phyloP scores from a whole-genome alignment of 1,140 invertebrate species.

The Ceratoteleas bidentatus region DNA sequence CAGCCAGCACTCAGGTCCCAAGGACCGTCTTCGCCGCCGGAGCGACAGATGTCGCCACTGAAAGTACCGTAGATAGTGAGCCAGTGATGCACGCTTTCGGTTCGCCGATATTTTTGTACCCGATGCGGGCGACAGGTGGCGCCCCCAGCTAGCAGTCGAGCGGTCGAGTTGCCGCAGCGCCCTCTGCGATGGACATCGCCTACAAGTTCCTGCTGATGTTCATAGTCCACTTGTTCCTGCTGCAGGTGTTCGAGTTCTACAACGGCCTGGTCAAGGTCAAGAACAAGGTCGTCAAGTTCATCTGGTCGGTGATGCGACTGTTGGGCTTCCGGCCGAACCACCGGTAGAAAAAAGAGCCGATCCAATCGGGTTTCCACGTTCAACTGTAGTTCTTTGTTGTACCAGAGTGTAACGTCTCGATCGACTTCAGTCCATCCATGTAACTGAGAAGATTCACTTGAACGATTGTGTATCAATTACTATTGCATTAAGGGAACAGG shows the following conservation, averaged over 20 bases:
- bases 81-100: no score
- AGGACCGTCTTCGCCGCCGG: slow-evolving; percentile 11
- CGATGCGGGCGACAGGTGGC: slow-evolving; percentile 7
- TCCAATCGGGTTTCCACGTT: slow-evolving; percentile 11
- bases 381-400: slow-evolving; percentile 18
- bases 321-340: slow-evolving; percentile 24
- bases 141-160: neutral
- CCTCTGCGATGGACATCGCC: slow-evolving; percentile 9
- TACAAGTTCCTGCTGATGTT: slow-evolving; percentile 33
- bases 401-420: slow-evolving; percentile 19
- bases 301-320: slow-evolving; percentile 22
- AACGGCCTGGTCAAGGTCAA: slow-evolving; percentile 31
- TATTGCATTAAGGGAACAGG: slow-evolving; percentile 17
- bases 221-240: slow-evolving; percentile 15
- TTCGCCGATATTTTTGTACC: slow-evolving; percentile 48
- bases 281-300: slow-evolving; percentile 23
- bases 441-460: slow-evolving; percentile 37
- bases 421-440: slow-evolving; percentile 36
- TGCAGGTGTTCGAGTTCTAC: slow-evolving; percentile 27
- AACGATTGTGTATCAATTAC: slow-evolving; percentile 35
- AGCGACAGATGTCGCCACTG: no score
- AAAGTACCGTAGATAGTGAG: no score
- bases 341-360: neutral
- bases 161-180: neutral
- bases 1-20: no score